Evolutionary conservation across 2,113 vertebrate species (phyloP), one percentile per base, ranked within the genome.

Genomic region (Narcine bancroftii): DNA sequence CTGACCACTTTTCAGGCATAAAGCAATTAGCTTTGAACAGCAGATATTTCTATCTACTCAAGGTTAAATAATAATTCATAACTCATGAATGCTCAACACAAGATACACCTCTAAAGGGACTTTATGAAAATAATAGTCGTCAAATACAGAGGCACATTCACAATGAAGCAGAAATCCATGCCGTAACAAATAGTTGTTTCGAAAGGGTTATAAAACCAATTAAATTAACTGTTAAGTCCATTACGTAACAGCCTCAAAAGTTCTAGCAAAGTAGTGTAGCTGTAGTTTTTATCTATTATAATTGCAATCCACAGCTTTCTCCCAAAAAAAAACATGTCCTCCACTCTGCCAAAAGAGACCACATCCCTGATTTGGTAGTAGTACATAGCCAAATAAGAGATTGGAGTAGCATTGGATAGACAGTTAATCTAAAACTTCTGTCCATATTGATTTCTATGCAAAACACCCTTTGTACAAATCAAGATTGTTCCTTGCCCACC

Each of bases 131-230:
- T 29, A 42, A 89, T 29, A 89, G 39, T 17, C 66, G 53, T 66
- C 36, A 91, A 63, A 66, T 66, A 66, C 87, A 91, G 36, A 79
- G 21, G 45, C 87, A 91, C 60, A 91, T 39, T 69, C 87, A 91
- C 87, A 91, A 91, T 45, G 42, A 60, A 91, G 63, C 10, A 66
- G 81, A 87, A 60, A 29, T 87, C 53, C 53, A 36, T n/a, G 87
- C 21, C 29, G 63, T 42, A 89, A 19, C 24, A 29, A 66, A 15
- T 39, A 66, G 19, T 42, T 42, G 85, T 89, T 60, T 36, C 42
- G 63, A 66, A 69, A 66, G 39, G 1, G 19, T 69, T 91, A 69
- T 21, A 45, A 45, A 45, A 45, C 21, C 60, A 29, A 87, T 63
- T 53, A 36, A 87, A 39, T 19, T 17, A 89, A 65, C 39, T 26